Conservation (phyloP, 2,888 invertebrate species). For the Leptopterna dolabrata region DNA sequence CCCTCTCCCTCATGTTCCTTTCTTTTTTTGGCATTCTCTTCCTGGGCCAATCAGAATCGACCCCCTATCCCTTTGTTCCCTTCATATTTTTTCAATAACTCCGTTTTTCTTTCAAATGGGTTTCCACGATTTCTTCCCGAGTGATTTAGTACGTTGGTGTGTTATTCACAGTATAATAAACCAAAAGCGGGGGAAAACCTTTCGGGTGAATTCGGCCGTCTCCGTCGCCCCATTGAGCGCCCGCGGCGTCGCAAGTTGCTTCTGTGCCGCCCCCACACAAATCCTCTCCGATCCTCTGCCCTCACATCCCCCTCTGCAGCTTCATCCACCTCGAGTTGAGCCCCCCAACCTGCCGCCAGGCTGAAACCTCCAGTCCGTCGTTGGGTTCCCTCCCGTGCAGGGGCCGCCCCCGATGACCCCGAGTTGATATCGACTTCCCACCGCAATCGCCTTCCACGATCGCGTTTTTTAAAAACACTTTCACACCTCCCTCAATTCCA, state of each 20-base stretch:
- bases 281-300: neutral
- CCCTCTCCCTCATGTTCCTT: too few relatives aligned
- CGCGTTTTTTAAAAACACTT: neutral
- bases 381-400: conserved; percentile 14
- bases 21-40: too few relatives aligned
- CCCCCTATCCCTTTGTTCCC: too few relatives aligned
- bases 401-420: neutral
- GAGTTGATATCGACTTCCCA: neutral
- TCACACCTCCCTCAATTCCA: neutral
- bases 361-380: conserved; percentile 20
- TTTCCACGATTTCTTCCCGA: too few relatives aligned
- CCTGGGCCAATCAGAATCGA: too few relatives aligned
- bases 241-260: too few relatives aligned
- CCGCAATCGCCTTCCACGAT: neutral
- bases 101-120: too few relatives aligned
- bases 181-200: too few relatives aligned
- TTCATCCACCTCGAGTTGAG: neutral
- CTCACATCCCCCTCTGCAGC: neutral
- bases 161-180: too few relatives aligned
- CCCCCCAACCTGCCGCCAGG: neutral
- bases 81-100: too few relatives aligned
- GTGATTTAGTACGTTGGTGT: too few relatives aligned
- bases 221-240: too few relatives aligned
- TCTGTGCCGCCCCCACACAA: neutral
- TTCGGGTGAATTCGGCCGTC: neutral